phyloP scores from a whole-genome alignment of 2,888 invertebrate species.

The Pachydiplax longipennis region DNA sequence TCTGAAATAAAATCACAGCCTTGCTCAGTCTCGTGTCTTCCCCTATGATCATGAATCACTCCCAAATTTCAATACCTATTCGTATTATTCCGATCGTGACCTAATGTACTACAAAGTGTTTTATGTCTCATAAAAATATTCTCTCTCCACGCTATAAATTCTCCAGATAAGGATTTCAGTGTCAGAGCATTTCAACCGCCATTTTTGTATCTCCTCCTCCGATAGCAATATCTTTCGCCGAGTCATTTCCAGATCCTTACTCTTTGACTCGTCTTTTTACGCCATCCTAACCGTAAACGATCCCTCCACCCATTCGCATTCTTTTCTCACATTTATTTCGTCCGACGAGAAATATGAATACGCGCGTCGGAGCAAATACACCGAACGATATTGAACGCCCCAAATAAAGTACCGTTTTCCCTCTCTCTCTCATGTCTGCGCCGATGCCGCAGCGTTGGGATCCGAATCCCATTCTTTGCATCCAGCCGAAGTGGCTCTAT shows the following conservation, averaged over 20 bases:
- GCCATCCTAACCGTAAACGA: not conserved
- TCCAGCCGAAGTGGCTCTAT: not conserved
- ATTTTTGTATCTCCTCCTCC: not conserved
- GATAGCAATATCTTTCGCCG: not conserved
- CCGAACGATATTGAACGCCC: constrained; percentile 35
- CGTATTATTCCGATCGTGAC: not conserved
- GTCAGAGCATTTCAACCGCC: not conserved
- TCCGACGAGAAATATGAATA: constrained; percentile 29
- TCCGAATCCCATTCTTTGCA: not conserved
- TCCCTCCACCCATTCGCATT: not conserved
- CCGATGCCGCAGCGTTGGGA: not conserved
- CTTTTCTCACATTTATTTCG: not conserved
- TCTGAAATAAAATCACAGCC: too few relatives aligned
- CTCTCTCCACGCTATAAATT: not conserved
- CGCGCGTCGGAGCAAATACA: constrained; percentile 32
- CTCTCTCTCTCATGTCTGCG: not conserved
- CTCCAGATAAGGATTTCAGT: not conserved
- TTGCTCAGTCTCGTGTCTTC: too few relatives aligned
- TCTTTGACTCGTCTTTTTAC: not conserved
- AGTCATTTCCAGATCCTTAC: not conserved
- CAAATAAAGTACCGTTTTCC: constrained; percentile 5
- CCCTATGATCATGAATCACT: not conserved
- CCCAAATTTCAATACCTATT: not conserved
- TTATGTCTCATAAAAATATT: not conserved
- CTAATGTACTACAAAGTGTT: not conserved